Conservation (phyloP, 2,888 invertebrate species). For the Stenoptilia bipunctidactyla region DNA sequence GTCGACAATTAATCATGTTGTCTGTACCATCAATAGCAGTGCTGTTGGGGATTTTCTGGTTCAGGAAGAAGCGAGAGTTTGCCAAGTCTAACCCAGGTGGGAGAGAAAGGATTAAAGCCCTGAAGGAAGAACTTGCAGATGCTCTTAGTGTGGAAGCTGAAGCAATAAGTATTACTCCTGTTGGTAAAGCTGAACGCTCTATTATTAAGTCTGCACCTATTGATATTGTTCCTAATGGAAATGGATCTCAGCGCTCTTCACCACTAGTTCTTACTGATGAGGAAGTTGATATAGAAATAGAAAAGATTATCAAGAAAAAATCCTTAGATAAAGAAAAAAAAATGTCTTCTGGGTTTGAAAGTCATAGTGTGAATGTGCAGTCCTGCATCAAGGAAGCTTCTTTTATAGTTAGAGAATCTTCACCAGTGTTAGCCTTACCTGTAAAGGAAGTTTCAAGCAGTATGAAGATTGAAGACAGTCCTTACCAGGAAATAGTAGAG, state of each 20-base stretch:
- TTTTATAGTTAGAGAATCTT: conserved; percentile 21
- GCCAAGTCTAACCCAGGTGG: conserved; percentile 82
- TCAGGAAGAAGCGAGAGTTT: conserved; percentile 82
- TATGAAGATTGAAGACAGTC: not conserved
- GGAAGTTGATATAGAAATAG: conserved; percentile 77
- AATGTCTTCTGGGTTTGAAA: conserved; percentile 38
- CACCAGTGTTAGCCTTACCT: conserved; percentile 12
- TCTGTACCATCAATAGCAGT: conserved; percentile 84
- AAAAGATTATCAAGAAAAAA: conserved; percentile 73
- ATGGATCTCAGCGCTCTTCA: conserved; percentile 64
- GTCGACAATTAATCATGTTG: conserved; percentile 82
- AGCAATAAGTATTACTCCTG: conserved; percentile 49
- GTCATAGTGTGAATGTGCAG: conserved; percentile 19
- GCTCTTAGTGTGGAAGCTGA: conserved; percentile 50
- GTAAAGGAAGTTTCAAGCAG: not conserved
- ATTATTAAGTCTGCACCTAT: conserved; percentile 77
- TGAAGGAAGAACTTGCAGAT: conserved; percentile 62
- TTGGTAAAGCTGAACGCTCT: conserved; percentile 46
- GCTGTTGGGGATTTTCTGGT: conserved; percentile 85
- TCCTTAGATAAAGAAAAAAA: conserved; percentile 53
- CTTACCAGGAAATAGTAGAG: conserved; percentile 8
- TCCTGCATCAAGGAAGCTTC: conserved; percentile 20
- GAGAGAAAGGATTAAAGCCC: conserved; percentile 62
- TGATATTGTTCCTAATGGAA: conserved; percentile 72
- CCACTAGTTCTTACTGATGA: conserved; percentile 74